These are phyloP conservation scores for Ophiothrix spiculata DNA, from an alignment of 35 echinoderm and acorn worm species.

Conservation along the genomic window DNA sequence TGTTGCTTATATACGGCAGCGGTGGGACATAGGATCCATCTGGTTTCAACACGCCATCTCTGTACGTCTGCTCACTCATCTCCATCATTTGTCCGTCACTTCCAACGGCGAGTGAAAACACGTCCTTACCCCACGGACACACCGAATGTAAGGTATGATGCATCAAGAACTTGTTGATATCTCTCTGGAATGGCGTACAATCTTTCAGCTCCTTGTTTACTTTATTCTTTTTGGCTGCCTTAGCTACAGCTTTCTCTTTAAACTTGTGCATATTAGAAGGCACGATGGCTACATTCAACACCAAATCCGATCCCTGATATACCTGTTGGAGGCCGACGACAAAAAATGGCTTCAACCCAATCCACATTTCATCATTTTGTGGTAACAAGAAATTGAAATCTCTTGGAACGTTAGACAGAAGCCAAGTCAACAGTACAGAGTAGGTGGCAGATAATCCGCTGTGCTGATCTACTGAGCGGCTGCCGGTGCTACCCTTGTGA, in stretches of 20 bases:
- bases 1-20: slow-evolving; percentile 55
- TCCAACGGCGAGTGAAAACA: slow-evolving; percentile 23
- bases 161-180: slow-evolving; percentile 58
- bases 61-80: neutral
- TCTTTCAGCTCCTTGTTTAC: slow-evolving; percentile 35
- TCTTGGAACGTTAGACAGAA: slow-evolving; percentile 71
- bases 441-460: slow-evolving; percentile 53
- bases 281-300: slow-evolving; percentile 63
- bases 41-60: slow-evolving; percentile 24
- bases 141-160: slow-evolving; percentile 55
- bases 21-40: slow-evolving; percentile 81
- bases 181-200: slow-evolving; percentile 56
- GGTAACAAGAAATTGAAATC: slow-evolving; percentile 55
- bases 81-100: slow-evolving; percentile 9
- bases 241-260: slow-evolving; percentile 12
- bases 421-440: slow-evolving; percentile 64
- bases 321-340: slow-evolving; percentile 85
- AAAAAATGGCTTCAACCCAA: slow-evolving; percentile 45
- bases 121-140: slow-evolving; percentile 51
- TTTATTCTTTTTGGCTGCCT: slow-evolving; percentile 36
- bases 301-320: slow-evolving; percentile 23
- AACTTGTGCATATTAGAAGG: slow-evolving; percentile 3
- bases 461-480: neutral
- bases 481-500: slow-evolving; percentile 30
- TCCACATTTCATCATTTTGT: neutral